Conservation (phyloP, 2,888 invertebrate genomes). For the Parnassius glacialis region DNA sequence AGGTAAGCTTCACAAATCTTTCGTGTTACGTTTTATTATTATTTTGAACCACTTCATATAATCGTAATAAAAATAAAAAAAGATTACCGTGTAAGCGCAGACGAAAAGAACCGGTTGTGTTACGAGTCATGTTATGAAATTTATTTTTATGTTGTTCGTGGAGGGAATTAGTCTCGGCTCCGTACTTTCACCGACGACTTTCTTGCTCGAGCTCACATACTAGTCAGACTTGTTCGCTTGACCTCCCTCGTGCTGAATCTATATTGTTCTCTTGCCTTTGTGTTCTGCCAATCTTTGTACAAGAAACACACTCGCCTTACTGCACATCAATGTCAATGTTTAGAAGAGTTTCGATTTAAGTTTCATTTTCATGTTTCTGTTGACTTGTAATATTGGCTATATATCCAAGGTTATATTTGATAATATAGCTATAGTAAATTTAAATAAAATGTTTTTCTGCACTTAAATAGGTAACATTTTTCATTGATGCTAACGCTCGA, state of each 20-base stretch:
- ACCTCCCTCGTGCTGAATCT: constrained; percentile 52
- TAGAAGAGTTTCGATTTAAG: constrained; percentile 32
- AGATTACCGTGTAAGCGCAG: constrained; percentile 42
- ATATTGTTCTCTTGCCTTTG: constrained; percentile 46
- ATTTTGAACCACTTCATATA: constrained; percentile 49
- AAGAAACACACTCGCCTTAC: constrained; percentile 39
- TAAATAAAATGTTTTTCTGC: too few relatives aligned
- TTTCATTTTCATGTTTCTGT: constrained; percentile 33
- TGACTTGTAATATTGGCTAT: not conserved
- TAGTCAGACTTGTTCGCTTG: constrained; percentile 56
- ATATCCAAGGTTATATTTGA: too few relatives aligned
- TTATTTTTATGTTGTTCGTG: constrained; percentile 60
- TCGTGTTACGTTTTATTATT: constrained; percentile 56
- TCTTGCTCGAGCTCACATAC: constrained; percentile 58
- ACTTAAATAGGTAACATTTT: too few relatives aligned
- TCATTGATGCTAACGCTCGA: too few relatives aligned
- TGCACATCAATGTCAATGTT: constrained; percentile 50
- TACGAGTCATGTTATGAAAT: constrained; percentile 69
- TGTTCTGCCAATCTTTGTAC: constrained; percentile 30
- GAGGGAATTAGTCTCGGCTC: constrained; percentile 61
- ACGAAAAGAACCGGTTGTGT: constrained; percentile 60
- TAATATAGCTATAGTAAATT: too few relatives aligned
- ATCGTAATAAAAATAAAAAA: constrained; percentile 49
- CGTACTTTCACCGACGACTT: constrained; percentile 73
- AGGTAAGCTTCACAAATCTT: constrained; percentile 59